A percentile compares a stretch with the other conserved stretches of the same genome.
Conservation (phyloP, 2,113 vertebrate genomes). For the Larimichthys polyactis region DNA sequence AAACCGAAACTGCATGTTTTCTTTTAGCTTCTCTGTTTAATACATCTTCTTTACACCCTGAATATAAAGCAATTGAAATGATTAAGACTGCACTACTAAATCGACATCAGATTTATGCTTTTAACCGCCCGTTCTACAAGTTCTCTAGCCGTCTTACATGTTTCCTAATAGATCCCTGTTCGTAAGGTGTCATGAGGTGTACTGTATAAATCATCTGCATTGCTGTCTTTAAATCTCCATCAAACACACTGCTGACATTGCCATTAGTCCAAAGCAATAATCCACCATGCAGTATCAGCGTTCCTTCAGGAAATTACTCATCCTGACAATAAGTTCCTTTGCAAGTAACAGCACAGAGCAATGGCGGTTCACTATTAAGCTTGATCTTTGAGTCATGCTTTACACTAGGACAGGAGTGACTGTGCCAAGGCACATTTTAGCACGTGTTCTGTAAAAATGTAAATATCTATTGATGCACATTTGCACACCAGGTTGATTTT, state of each 20-base stretch:
- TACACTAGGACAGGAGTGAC: not conserved
- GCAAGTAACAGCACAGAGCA: not conserved
- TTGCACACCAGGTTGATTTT: not conserved
- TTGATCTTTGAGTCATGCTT: constrained; percentile 6
- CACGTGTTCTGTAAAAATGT: not conserved
- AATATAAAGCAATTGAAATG: not conserved
- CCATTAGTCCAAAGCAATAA: not conserved
- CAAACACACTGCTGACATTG: not conserved
- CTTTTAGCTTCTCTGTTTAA: not conserved
- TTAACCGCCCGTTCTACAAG: not conserved
- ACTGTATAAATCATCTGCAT: not conserved
- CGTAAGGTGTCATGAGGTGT: not conserved
- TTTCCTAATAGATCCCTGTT: not conserved
- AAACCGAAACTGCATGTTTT: too few species aligned
- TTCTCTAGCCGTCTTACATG: not conserved
- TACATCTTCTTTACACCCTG: not conserved
- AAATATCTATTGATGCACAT: not conserved
- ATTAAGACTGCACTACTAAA: not conserved
- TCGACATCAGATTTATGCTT: too few species aligned
- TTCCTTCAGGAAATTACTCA: not conserved
- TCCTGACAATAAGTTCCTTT: not conserved
- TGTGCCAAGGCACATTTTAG: not conserved
- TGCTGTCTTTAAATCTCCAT: not conserved
- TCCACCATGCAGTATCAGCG: not conserved
- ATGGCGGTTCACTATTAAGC: not conserved